Evolutionary conservation across 2,113 vertebrate genomes (phyloP), one percentile per base, ranked within the genome.

Genomic region (Cepphus grylle): DNA sequence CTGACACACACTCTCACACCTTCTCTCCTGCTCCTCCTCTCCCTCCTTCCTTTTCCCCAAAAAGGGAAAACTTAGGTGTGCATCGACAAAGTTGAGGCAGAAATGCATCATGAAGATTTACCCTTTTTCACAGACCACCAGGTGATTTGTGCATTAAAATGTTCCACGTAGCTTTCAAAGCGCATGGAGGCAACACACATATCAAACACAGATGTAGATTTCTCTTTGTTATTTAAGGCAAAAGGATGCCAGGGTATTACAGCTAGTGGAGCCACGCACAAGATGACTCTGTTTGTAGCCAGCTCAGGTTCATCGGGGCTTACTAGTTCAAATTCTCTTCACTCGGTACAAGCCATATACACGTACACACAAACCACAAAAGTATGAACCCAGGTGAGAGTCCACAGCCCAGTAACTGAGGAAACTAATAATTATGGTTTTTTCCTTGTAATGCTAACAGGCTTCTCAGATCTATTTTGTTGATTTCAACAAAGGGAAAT

Each of bases 181-280:
- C 3, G 14, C 43, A n/a, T 22, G 6, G 13, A 76, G 61, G 62
- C 47, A 86, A 80, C 13, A 66, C 0, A 0, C 3, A 21, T 4
- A 21, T 3, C 25, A 83, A 87, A 76, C 29, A 74, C 27, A 50
- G 5, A 40, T 5, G 36, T 6, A 82, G 11, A 90, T 23, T 42
- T 74, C 61, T 26, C 49, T 72, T 78, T 26, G 8, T 25, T 40
- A 58, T 55, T 8, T 78, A 50, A 70, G 8, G 23, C 27, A 56
- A 65, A 90, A 86, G 6, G 38, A 53, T 69, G 42, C 19, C 53
- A 86, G 20, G 21, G 9, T 42, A 59, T 56, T 43, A 36, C 18
- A 58, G 21, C 4, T 14, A 23, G 19, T 25, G 42, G 29, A 85
- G 20, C 30, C 26, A 49, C 2, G 32, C 22, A 56, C 36, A 59